phyloP scores from a whole-genome alignment of 2,888 invertebrate genomes.

The Empis livida region DNA sequence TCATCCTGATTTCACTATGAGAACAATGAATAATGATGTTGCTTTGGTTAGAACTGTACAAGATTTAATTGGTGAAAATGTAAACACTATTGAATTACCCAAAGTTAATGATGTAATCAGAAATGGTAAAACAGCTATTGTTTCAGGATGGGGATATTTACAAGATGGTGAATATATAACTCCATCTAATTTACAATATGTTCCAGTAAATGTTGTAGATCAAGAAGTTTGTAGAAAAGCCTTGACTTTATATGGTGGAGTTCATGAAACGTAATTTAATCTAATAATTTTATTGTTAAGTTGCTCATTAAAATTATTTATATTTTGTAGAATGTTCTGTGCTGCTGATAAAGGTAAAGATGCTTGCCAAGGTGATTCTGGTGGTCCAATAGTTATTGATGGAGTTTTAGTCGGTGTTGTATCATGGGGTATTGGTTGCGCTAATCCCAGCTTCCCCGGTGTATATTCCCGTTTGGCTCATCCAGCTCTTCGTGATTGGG shows the following conservation, averaged over 20 bases:
- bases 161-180: neutral
- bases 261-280: conserved; percentile 8
- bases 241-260: neutral
- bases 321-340: neutral
- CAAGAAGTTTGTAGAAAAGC: too few species aligned
- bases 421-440: conserved; percentile 1
- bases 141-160: neutral
- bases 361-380: neutral
- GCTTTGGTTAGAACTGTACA: too few species aligned
- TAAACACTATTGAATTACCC: too few species aligned
- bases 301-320: neutral
- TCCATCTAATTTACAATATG: neutral
- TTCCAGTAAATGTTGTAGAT: too few species aligned
- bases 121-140: neutral
- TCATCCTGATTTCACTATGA: too few species aligned
- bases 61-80: too few species aligned
- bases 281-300: neutral
- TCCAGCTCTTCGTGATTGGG: too few species aligned
- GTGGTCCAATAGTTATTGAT: neutral
- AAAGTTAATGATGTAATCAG: too few species aligned
- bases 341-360: neutral
- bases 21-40: too few species aligned
- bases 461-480: too few species aligned
- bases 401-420: neutral
- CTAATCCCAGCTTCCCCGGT: neutral